Evolutionary conservation across 2,113 vertebrate species (phyloP).

Genomic region (Chunga burmeisteri): DNA sequence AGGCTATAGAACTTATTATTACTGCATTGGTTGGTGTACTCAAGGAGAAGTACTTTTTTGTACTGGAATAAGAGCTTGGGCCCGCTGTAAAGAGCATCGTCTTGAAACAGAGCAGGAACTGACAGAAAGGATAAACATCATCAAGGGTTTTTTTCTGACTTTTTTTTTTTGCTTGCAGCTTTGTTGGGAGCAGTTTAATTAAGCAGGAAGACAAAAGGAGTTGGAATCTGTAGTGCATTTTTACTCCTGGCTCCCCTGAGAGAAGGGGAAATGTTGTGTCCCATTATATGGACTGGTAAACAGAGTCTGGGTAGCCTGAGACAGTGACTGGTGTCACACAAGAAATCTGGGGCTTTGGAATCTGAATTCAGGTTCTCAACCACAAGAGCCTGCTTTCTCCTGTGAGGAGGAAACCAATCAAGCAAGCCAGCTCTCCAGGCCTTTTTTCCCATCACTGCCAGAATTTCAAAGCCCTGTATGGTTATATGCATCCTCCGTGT

Average conservation of each 20-base stretch:
- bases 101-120: not conserved
- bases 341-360: not conserved
- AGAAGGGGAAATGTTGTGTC: not conserved
- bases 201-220: not conserved
- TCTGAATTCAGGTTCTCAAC: not conserved
- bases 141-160: not conserved
- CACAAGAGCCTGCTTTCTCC: not conserved
- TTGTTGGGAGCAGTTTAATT: not conserved
- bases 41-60: not conserved
- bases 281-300: not conserved
- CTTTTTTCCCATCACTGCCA: not conserved
- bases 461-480: not conserved
- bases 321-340: not conserved
- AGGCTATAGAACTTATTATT: not conserved
- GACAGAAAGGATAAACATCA: not conserved
- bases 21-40: not conserved
- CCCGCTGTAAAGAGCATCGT: not conserved
- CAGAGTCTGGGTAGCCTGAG: not conserved
- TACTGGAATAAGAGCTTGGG: not conserved
- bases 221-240: not conserved
- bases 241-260: not conserved
- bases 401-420: not conserved
- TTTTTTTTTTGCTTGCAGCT: not conserved
- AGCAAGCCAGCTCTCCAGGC: not conserved
- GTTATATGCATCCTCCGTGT: not conserved